phyloP scores from a whole-genome alignment of 1,140 invertebrate genomes.

The Aradophagus sp. region DNA sequence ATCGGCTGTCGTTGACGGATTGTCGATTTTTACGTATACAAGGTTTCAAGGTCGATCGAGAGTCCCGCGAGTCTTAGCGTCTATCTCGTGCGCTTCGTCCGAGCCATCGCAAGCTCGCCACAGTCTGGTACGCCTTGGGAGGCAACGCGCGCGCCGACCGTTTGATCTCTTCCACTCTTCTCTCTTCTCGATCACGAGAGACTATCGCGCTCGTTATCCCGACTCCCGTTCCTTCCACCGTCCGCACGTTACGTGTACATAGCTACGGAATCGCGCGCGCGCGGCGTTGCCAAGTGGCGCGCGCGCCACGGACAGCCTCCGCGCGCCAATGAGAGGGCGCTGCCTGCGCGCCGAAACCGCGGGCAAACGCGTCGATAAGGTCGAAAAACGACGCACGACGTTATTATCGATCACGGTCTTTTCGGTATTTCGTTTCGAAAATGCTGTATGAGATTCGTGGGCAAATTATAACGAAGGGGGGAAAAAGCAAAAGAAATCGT shows the following conservation, averaged over 20 bases:
- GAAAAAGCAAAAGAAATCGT: too few species aligned
- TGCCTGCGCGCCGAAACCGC: neutral
- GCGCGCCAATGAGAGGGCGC: conserved; percentile 7
- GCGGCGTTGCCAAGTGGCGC: conserved; percentile 30
- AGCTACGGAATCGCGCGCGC: conserved; percentile 20
- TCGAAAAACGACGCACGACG: too few species aligned
- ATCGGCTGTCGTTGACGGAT: conserved; percentile 60
- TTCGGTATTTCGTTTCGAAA: too few species aligned
- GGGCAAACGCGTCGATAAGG: neutral
- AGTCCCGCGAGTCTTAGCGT: conserved; percentile 17
- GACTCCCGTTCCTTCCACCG: conserved; percentile 32
- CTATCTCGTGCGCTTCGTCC: conserved; percentile 48
- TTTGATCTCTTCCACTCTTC: conserved; percentile 65
- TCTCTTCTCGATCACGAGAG: conserved; percentile 64
- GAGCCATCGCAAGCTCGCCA: conserved; percentile 55
- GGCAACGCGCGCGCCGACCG: conserved; percentile 66
- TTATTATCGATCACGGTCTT: too few species aligned
- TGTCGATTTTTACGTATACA: conserved; percentile 69
- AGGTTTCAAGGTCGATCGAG: conserved; percentile 55
- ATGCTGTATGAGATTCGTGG: too few species aligned
- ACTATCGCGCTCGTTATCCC: conserved; percentile 58
- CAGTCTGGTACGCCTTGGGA: conserved; percentile 63
- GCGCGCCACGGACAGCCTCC: neutral
- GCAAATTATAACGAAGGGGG: too few species aligned
- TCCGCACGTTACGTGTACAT: conserved; percentile 34